Conservation (phyloP, 2,888 invertebrate genomes). For the Formica aserva region DNA sequence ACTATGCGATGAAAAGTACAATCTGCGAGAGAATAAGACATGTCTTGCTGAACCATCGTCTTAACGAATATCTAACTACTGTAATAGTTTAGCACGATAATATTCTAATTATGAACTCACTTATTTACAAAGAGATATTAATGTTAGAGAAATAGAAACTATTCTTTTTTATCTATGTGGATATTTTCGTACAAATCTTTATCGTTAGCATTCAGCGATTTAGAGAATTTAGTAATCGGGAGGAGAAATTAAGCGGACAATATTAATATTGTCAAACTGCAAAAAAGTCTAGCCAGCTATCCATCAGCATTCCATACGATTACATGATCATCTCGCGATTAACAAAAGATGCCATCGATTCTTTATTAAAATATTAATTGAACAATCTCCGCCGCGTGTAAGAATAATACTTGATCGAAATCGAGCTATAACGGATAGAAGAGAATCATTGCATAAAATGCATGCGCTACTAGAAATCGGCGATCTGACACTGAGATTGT, state of each 20-base stretch:
- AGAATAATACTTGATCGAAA: constrained; percentile 14
- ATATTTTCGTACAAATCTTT: background rate
- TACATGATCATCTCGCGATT: background rate
- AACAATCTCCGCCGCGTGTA: background rate
- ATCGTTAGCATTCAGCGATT: background rate
- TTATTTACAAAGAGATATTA: background rate
- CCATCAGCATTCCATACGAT: background rate
- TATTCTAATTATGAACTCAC: background rate
- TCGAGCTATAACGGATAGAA: constrained; percentile 7
- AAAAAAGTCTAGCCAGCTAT: background rate
- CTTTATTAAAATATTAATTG: constrained; percentile 2
- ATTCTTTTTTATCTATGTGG: background rate
- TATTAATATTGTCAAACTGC: background rate
- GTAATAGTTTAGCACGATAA: background rate
- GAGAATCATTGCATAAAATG: constrained; percentile 30
- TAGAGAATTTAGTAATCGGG: background rate
- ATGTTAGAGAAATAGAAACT: background rate
- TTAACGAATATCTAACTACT: background rate
- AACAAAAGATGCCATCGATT: background rate
- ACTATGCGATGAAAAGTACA: background rate
- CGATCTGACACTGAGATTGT: constrained; percentile 73
- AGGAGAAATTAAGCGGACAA: background rate
- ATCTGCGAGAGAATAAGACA: background rate
- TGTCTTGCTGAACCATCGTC: background rate
- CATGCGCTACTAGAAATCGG: constrained; percentile 65